These are phyloP conservation scores for Agriotes lineatus DNA, from an alignment of 2,888 invertebrate genomes.

Conservation along the genomic window DNA sequence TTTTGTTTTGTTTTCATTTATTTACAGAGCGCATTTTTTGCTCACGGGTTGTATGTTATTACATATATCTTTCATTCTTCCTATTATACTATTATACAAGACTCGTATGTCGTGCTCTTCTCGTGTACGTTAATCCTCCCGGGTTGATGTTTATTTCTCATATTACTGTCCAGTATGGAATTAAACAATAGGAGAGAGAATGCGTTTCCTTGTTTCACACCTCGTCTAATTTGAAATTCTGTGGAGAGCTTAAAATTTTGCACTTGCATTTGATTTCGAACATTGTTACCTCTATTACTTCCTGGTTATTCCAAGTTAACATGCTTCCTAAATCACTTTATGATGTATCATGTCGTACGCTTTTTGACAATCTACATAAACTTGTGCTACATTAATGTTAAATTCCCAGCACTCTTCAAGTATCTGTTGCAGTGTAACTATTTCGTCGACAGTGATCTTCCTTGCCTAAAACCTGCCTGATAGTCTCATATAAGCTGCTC, in stretches of 20 bases:
- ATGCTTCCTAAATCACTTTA: neutral
- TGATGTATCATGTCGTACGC: neutral
- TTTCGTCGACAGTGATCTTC: no score
- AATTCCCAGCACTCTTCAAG: no score
- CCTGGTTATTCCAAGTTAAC: neutral
- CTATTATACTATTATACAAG: neutral
- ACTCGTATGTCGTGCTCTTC: neutral
- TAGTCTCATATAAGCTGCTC: neutral
- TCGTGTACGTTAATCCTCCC: neutral
- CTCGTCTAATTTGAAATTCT: neutral
- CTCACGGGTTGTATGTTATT: no score
- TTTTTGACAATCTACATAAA: neutral
- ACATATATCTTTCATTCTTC: no score
- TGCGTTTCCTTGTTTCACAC: neutral
- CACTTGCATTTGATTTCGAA: neutral
- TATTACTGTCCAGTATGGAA: neutral
- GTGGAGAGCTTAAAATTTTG: neutral
- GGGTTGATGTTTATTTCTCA: neutral
- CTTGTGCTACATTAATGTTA: no score
- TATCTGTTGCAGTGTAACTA: no score
- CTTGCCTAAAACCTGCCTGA: no score
- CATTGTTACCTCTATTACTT: neutral
- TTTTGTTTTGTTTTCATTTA: slow-evolving; percentile 3
- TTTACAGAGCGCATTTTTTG: neutral
- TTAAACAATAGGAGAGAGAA: neutral